Evolutionary conservation across 2,113 vertebrate species (phyloP).

Genomic region (Phainopepla nitens): DNA sequence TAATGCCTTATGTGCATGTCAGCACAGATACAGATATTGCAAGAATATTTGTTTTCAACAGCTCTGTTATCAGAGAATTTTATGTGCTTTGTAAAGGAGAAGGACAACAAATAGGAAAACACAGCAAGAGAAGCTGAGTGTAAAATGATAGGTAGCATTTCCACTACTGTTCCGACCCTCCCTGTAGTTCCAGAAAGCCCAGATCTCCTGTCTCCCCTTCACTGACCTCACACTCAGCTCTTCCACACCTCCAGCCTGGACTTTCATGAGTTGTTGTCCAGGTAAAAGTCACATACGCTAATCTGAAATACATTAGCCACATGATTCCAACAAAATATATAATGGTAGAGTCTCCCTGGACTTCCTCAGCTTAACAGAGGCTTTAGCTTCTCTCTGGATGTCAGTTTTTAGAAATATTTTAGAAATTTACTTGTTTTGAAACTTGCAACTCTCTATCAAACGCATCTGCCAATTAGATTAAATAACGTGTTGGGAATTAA

Average conservation of each 20-base stretch:
- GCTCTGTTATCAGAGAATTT: conserved; percentile 12
- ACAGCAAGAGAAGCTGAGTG: not conserved
- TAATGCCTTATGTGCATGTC: not conserved
- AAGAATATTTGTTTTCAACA: not conserved
- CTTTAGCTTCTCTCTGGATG: not conserved
- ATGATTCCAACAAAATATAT: not conserved
- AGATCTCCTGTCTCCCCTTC: not conserved
- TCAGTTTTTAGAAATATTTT: not conserved
- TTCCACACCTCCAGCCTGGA: not conserved
- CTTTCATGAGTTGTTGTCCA: not conserved
- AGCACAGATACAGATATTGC: not conserved
- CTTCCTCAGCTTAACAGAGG: not conserved
- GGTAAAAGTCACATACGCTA: not conserved
- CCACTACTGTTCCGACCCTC: not conserved
- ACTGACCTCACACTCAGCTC: not conserved
- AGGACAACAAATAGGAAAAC: not conserved
- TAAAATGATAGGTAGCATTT: not conserved
- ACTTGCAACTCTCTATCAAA: not conserved
- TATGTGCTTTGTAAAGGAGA: conserved; percentile 25
- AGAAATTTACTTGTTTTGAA: not conserved
- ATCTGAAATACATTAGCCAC: not conserved
- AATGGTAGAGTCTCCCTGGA: not conserved
- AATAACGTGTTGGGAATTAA: not conserved
- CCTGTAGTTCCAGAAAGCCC: not conserved
- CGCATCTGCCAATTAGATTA: not conserved